Evolutionary conservation across 2,113 vertebrate genomes (phyloP), one percentile per base, ranked within the genome.

Genomic region (Diphyllodes magnificus): DNA sequence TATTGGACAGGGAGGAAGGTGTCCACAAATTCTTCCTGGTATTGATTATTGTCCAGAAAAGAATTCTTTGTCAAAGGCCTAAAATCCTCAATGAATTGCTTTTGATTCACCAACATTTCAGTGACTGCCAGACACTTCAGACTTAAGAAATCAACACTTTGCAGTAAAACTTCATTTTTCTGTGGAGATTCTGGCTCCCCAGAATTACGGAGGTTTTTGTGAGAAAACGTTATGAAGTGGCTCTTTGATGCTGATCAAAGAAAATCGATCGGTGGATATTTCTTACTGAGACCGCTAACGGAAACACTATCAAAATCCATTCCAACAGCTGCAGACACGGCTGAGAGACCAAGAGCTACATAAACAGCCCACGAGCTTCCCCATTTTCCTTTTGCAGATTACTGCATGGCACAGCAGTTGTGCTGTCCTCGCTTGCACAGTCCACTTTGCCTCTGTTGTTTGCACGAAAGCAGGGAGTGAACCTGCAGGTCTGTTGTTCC

Each of bases 201-300:
- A 49, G 24, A 83, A 77, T 47, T 22, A 75, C 22, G 59, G 28
- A 72, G 7, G 20, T 27, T 77, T 84, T 47, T 42, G 6, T 49
- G 19, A 86, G n/a, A 65, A 60, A 80, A 50, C 0, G 2, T 39
- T 68, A 69, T 40, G 33, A 63, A 91, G 66, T 23, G 11, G 21
- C 8, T 78, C 51, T 77, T 59, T 10, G 11, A 54, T 57, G 39
- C 14, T 33, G 39, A 78, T 40, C 28, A 73, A 61, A 93, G 35
- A 60, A 85, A 64, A 59, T 18, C 0, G 0, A 39, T 45, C 3
- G 0, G 25, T 73, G 37, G n/a, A 10, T 82, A 16, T 47, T n/a
- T 92, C 44, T 88, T 61, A 59, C 60, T 70, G 65, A 70, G 23
- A 60, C 22, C 24, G n/a, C 10, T 66, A 66, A 40, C 0, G 1